Percentiles rank a stretch among this genome's conserved stretches.
Evolutionary conservation across 1,140 invertebrate genomes (phyloP).

Genomic region (Euborellia annulipes): DNA sequence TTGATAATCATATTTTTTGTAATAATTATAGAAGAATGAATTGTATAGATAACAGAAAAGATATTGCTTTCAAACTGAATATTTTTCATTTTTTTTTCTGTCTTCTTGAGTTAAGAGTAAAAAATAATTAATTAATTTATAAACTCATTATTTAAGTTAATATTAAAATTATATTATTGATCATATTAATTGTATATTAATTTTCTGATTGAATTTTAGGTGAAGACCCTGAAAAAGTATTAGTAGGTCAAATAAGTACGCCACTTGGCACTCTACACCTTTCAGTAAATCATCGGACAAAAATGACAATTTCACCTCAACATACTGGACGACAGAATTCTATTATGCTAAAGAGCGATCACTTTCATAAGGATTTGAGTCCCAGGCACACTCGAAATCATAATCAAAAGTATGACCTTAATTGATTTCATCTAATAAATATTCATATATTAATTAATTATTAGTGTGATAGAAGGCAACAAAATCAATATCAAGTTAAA

Average conservation of each 20-base stretch:
- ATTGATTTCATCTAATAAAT: too few species aligned
- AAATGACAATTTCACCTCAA: slow-evolving; percentile 77
- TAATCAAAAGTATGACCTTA: too few species aligned
- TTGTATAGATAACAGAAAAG: too few species aligned
- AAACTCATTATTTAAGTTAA: too few species aligned
- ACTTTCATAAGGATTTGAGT: slow-evolving; percentile 64
- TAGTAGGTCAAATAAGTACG: slow-evolving; percentile 67
- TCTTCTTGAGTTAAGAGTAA: too few species aligned
- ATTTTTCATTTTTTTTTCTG: not conserved
- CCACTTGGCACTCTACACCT: slow-evolving; percentile 64
- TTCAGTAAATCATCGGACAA: slow-evolving; percentile 67
- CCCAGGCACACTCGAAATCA: slow-evolving; percentile 46
- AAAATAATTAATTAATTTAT: not conserved
- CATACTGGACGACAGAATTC: slow-evolving; percentile 44
- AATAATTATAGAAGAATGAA: too few species aligned
- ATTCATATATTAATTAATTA: too few species aligned
- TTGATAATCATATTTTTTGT: too few species aligned
- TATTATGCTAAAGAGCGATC: slow-evolving; percentile 79
- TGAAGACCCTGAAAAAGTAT: slow-evolving; percentile 54
- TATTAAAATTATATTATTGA: not conserved
- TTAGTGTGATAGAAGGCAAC: too few species aligned
- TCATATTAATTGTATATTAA: not conserved
- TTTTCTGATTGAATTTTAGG: slow-evolving; percentile 30
- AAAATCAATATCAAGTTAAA: too few species aligned
- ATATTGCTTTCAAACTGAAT: too few species aligned